Evolutionary conservation across 2,797 vertebrate genomes (phyloP).

Genomic region (Distichodus sexfasciatus): DNA sequence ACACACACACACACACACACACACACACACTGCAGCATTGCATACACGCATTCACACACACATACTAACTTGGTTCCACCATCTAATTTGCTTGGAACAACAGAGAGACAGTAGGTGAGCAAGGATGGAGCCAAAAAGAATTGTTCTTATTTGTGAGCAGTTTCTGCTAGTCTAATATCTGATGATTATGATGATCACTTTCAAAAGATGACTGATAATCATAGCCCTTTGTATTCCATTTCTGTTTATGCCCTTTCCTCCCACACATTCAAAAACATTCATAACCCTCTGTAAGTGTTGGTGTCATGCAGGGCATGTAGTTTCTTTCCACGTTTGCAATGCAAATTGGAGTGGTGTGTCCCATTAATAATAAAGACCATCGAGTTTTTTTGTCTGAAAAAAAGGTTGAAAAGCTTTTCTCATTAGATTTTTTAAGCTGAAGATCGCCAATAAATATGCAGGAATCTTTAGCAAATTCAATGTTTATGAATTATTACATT

Average conservation of each 20-base stretch:
- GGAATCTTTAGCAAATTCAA: too few relatives aligned
- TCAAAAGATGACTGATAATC: background rate
- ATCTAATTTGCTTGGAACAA: background rate
- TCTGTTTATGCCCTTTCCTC: slow-evolving; percentile 9
- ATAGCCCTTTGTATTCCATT: slow-evolving; percentile 2
- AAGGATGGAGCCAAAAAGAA: background rate
- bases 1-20: too few relatives aligned
- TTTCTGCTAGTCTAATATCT: too few relatives aligned
- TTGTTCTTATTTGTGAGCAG: background rate
- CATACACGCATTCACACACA: background rate
- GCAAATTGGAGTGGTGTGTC: slow-evolving; percentile 5
- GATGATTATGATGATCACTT: background rate
- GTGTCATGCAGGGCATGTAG: background rate
- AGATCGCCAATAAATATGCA: background rate
- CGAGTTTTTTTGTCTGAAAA: background rate
- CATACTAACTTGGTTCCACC: background rate
- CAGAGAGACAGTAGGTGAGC: background rate
- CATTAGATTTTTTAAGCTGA: too few relatives aligned
- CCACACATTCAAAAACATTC: slow-evolving; percentile 10
- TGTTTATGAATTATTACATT: too few relatives aligned
- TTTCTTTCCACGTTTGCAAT: background rate
- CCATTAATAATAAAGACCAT: too few relatives aligned
- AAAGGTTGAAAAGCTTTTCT: background rate
- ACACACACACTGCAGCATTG: too few relatives aligned
- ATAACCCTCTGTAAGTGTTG: background rate